Evolutionary conservation across 2,113 vertebrate species (phyloP), one percentile per base, ranked within the genome.

Genomic region (Hippolais icterina): DNA sequence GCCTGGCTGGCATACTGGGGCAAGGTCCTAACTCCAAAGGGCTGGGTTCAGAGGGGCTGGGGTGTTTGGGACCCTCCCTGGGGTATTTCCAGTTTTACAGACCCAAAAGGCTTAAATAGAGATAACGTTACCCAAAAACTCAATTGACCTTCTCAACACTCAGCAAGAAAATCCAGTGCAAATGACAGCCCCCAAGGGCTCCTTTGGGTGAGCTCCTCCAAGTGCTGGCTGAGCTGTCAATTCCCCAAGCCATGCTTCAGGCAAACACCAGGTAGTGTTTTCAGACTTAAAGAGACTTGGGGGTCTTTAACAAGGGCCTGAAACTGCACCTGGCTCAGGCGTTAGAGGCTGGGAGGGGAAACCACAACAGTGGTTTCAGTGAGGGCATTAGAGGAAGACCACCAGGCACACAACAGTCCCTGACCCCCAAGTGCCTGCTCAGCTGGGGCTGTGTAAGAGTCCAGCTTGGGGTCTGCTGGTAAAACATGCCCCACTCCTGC

Each of bases 201-300:
- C 22, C 12, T 56, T 35, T 49, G 20, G 17, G 41, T 29, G 33
- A 74, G 44, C 29, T 47, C 31, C 54, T 39, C 29, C 17, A 15
- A 6, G 31, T 6, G 56, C 52, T 75, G 49, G 37, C 28, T 53
- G 68, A 37, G 37, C 42, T 17, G 11, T 9, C 10, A 33, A 4
- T 47, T 31, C 41, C 22, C 16, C 31, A 52, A 5, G 4, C 39
- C 0, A 0, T 24, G 46, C 35, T 50, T 59, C 41, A 35, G 54
- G 23, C 11, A 72, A 71, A 42, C 18, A 42, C 0, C 0, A 79
- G 22, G 35, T 25, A 10, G 7, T 18, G 28, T 52, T 71, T 57
- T 71, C 44, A 53, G 10, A 61, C 42, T 44, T 53, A 20, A 57
- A 56, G 35, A 68, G 12, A n/a, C 3, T 13, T 47, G 15, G 23